A percentile compares a stretch with the other conserved stretches of the same genome.
Evolutionary conservation across 2,113 vertebrate species (phyloP).

Genomic region (Eurystomus gularis): DNA sequence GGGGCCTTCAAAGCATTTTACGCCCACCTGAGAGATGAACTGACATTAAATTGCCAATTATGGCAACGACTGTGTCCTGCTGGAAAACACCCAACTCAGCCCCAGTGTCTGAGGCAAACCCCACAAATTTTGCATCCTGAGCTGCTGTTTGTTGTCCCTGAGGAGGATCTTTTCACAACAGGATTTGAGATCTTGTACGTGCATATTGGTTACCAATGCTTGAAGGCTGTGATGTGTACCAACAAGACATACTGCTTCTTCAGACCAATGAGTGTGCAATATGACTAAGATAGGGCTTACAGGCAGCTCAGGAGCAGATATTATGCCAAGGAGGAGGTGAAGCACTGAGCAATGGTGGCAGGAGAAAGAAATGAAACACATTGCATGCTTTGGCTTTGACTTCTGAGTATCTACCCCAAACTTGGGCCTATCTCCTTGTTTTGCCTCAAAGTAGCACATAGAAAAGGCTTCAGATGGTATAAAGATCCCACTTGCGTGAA

Average conservation of each 20-base stretch:
- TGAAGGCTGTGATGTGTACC: background rate
- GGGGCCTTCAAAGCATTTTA: background rate
- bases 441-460: background rate
- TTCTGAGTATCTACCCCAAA: background rate
- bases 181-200: background rate
- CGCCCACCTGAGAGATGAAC: background rate
- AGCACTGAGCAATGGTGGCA: background rate
- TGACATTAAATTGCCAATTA: background rate
- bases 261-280: background rate
- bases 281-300: accelerated
- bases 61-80: background rate
- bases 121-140: background rate
- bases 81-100: background rate
- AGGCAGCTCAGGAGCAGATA: background rate
- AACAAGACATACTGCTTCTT: background rate
- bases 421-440: background rate
- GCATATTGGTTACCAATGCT: accelerated
- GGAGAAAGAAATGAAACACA: background rate
- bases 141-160: background rate
- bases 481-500: background rate
- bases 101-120: background rate
- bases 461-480: background rate
- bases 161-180: accelerated
- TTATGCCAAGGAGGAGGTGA: background rate
- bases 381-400: background rate